Evolutionary conservation across 2,888 invertebrate genomes (phyloP).

Genomic region (Tuberolachnus salignus): DNA sequence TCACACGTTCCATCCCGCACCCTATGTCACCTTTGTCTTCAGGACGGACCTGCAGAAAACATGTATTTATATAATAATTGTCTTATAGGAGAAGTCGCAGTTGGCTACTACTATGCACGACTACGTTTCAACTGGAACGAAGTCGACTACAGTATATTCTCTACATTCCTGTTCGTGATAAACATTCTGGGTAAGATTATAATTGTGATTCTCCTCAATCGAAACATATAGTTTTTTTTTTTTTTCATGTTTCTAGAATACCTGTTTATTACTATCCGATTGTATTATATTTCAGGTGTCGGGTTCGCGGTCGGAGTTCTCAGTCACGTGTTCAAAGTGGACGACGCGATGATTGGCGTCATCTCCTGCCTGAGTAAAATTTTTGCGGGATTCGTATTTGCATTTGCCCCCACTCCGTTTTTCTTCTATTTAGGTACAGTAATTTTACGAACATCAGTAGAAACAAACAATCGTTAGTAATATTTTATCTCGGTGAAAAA

Average conservation of each 20-base stretch:
- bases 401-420: conserved; percentile 21
- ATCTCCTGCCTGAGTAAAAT: conserved; percentile 26
- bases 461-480: too few relatives aligned
- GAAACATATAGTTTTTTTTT: neutral
- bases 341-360: conserved; percentile 31
- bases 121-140: conserved; percentile 76
- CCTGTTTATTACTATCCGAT: neutral
- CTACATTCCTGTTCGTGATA: conserved; percentile 82
- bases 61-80: conserved; percentile 59
- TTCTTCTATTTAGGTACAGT: too few relatives aligned
- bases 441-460: too few relatives aligned
- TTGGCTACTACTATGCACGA: conserved; percentile 21
- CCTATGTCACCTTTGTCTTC: too few relatives aligned
- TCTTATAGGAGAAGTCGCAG: conserved; percentile 24
- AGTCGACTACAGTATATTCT: conserved; percentile 83
- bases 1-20: too few relatives aligned
- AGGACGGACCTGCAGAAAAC: neutral
- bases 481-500: too few relatives aligned
- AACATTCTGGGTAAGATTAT: conserved; percentile 72
- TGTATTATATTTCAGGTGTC: conserved; percentile 18
- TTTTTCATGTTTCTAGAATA: neutral
- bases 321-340: conserved; percentile 31
- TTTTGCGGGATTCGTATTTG: conserved; percentile 3
- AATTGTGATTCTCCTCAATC: neutral
- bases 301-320: conserved; percentile 18